Base-by-base conservation (phyloP, 2,888 invertebrate species). In the Sipha maydis region DNA sequence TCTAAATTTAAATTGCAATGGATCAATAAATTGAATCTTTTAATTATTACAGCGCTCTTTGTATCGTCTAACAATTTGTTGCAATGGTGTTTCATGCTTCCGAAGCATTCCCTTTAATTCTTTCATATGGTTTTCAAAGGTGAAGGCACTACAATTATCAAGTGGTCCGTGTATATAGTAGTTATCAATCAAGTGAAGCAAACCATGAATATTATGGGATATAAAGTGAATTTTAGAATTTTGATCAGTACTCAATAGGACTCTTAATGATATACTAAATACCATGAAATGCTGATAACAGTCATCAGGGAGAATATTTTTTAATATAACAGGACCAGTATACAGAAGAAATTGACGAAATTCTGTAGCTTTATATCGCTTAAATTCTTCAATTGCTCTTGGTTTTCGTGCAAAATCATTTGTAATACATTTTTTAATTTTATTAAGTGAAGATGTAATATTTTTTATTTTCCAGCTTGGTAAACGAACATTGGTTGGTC, bases 1-100 rank as follows among this genome's bases (percentile, higher is more conserved):
- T 71, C 71, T 71, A 71, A 71, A 71, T 71, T n/a, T 71, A 28
- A 71, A 71, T 71, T 71, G 71, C 71, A 14, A 71, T n/a, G 71
- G 28, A 28, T 71, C 71, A 71, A 71, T 71, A 71, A 71, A n/a
- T 31, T 71, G 9, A 54, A 54, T 54, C 7, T 54, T 54, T 54
- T 54, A 7, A 69, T 69, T 69, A 69, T 69, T 69, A 28, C 69
- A 69, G 8, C 28, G 69, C 28, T 69, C 69, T 28, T 69, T 21
- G 21, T 69, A 69, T 14, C 69, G 21, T n/a, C 28, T 21, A 28
- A 69, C 28, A 69, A 69, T n/a, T 69, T 69, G 69, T 28, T 69
- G 69, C 69, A 69, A 69, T 69, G 69, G 69, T 14, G 21, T 69
- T 69, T 69, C 69, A 69, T 28, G 28, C 28, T 69, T 69, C 28